These are phyloP conservation scores for Plecotus auritus DNA, from an alignment of 2,113 vertebrate species.

Conservation along the genomic window DNA sequence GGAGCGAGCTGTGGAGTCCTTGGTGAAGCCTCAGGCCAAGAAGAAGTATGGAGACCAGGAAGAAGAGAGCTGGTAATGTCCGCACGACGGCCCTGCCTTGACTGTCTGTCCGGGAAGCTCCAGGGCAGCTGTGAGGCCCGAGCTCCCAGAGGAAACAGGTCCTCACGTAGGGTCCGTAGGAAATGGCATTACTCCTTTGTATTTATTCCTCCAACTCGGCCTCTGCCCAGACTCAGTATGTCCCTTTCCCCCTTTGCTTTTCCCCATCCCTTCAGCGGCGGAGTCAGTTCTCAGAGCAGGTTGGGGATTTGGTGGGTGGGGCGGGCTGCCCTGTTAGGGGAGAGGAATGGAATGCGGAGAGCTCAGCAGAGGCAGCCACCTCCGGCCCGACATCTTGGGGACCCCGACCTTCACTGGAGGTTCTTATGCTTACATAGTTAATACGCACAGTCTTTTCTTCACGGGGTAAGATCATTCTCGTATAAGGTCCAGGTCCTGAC, in stretches of 20 bases:
- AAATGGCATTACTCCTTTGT: not conserved
- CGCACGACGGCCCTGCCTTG: not conserved
- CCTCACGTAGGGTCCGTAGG: not conserved
- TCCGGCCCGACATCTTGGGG: not conserved
- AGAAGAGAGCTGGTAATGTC: conserved; percentile 80
- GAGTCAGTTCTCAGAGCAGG: not conserved
- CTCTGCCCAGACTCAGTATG: too few species aligned
- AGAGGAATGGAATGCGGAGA: not conserved
- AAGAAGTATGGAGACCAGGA: conserved; percentile 76
- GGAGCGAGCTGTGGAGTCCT: conserved; percentile 91
- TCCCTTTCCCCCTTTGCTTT: not conserved
- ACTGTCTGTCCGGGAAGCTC: not conserved
- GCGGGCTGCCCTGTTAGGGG: not conserved
- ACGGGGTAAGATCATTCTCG: not conserved
- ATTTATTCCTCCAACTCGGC: not conserved
- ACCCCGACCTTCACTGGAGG: not conserved
- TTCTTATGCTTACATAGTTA: not conserved
- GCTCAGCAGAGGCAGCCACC: not conserved
- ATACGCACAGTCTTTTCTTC: not conserved
- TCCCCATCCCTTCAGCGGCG: not conserved
- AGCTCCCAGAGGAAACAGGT: not conserved
- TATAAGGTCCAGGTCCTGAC: not conserved
- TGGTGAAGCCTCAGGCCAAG: conserved; percentile 89
- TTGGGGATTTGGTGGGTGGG: not conserved
- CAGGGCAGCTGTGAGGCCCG: not conserved